phyloP scores from a whole-genome alignment of 2,113 vertebrate species.

The Sula dactylatra region DNA sequence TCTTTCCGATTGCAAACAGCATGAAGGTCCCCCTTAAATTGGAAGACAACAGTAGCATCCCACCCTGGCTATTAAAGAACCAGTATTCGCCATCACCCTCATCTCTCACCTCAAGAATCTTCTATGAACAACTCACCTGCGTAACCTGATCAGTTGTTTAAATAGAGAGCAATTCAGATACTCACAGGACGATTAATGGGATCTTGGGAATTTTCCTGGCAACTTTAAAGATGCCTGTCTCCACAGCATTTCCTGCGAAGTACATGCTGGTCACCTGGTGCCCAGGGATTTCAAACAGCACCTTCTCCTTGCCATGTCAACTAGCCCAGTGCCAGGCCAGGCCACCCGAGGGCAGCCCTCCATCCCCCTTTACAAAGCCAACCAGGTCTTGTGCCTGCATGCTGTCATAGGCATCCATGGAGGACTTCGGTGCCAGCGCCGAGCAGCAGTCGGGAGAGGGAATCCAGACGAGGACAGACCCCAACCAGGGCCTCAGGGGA shows the following conservation, averaged over 20 bases:
- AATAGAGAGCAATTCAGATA: neutral
- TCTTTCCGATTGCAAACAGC: neutral
- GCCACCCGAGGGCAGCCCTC: constrained; percentile 85
- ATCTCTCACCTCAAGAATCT: neutral
- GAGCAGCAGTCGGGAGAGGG: constrained; percentile 72
- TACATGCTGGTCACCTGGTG: constrained; percentile 87
- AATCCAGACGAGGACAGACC: constrained; percentile 61
- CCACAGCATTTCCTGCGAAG: constrained; percentile 75
- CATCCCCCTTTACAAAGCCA: constrained; percentile 81
- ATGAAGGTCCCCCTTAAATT: neutral
- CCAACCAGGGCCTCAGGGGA: constrained; percentile 66
- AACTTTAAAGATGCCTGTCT: constrained; percentile 72
- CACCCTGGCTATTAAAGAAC: neutral
- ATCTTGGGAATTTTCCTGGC: constrained; percentile 80
- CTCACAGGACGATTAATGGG: constrained; percentile 81
- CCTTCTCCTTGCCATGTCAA: constrained; percentile 70
- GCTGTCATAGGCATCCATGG: constrained; percentile 77
- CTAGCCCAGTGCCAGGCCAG: constrained; percentile 84
- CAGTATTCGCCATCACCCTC: neutral
- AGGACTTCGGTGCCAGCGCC: constrained; percentile 58
- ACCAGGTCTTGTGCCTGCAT: constrained; percentile 64
- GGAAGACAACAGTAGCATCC: neutral
- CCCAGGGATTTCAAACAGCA: constrained; percentile 79
- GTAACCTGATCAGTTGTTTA: neutral
- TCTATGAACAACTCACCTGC: neutral